Percentiles rank a stretch among this genome's conserved stretches.
phyloP scores from a whole-genome alignment of 1,140 invertebrate species.

The Matsumurasca onukii region DNA sequence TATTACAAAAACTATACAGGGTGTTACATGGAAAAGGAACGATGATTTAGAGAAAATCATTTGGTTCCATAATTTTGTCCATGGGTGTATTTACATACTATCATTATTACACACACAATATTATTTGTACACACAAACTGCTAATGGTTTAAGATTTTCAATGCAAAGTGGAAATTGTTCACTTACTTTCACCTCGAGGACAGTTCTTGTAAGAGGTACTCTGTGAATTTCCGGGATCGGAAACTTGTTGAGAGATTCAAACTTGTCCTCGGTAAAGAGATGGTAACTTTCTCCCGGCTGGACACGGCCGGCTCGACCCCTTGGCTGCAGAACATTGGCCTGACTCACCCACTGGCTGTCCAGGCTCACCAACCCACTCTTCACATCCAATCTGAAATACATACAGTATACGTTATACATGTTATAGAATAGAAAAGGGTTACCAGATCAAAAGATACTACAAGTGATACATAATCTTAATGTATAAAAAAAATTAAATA shows the following conservation, averaged over 20 bases:
- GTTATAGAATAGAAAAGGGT: too few species aligned
- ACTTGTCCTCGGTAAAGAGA: conserved; percentile 59
- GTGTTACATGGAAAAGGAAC: too few species aligned
- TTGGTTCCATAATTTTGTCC: too few species aligned
- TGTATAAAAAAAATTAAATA: background rate
- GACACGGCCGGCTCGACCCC: conserved; percentile 68
- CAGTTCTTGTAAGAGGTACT: conserved; percentile 61
- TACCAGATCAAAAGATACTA: background rate
- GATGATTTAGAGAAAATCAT: background rate
- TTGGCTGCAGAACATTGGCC: conserved; percentile 63
- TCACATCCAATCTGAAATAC: conserved; percentile 43
- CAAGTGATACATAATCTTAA: background rate
- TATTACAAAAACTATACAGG: too few species aligned
- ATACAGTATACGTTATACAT: too few species aligned
- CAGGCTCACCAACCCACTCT: conserved; percentile 41
- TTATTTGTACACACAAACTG: too few species aligned
- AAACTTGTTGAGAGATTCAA: conserved; percentile 51
- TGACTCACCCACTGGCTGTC: conserved; percentile 55
- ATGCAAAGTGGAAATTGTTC: too few species aligned
- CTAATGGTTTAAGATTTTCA: too few species aligned
- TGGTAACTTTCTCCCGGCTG: conserved; percentile 78
- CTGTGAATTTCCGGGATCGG: conserved; percentile 62
- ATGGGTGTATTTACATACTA: background rate
- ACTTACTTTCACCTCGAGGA: conserved; percentile 63
- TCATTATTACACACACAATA: background rate